A percentile compares a stretch with the other conserved stretches of the same genome.
phyloP scores from a whole-genome alignment of 2,113 vertebrate genomes.

The Datnioides undecimradiatus region DNA sequence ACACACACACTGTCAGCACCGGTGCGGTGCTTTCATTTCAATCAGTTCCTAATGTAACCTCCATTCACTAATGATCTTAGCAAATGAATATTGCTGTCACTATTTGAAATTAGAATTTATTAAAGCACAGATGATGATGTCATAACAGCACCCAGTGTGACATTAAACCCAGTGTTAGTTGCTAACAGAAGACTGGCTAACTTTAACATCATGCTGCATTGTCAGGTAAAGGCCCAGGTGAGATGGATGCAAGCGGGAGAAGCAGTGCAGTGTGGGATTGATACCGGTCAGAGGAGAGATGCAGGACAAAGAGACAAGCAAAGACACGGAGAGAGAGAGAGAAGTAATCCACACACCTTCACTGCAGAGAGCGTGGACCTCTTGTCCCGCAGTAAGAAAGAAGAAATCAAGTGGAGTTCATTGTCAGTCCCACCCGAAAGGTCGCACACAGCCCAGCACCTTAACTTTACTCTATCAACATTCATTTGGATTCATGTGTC shows the following conservation, averaged over 20 bases:
- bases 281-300: constrained; percentile 13
- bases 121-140: constrained; percentile 6
- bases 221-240: neutral
- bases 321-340: constrained; percentile 46
- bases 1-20: too few species aligned
- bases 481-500: too few species aligned
- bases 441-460: neutral
- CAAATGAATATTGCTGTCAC: constrained; percentile 45
- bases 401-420: constrained; percentile 75
- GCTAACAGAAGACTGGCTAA: neutral
- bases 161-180: constrained; percentile 8
- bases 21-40: constrained; percentile 8
- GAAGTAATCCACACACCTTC: constrained; percentile 80
- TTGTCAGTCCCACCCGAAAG: constrained; percentile 42
- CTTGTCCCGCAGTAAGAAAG: constrained; percentile 80
- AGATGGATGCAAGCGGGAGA: neutral
- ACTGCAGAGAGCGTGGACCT: constrained; percentile 82
- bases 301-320: constrained; percentile 23
- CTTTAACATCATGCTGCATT: neutral
- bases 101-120: constrained; percentile 39
- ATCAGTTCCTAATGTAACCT: constrained; percentile 22
- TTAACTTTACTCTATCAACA: neutral
- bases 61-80: constrained; percentile 39
- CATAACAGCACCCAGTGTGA: neutral
- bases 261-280: neutral